phyloP scores from a whole-genome alignment of 1,140 invertebrate species.

The Heliconius hewitsoni region DNA sequence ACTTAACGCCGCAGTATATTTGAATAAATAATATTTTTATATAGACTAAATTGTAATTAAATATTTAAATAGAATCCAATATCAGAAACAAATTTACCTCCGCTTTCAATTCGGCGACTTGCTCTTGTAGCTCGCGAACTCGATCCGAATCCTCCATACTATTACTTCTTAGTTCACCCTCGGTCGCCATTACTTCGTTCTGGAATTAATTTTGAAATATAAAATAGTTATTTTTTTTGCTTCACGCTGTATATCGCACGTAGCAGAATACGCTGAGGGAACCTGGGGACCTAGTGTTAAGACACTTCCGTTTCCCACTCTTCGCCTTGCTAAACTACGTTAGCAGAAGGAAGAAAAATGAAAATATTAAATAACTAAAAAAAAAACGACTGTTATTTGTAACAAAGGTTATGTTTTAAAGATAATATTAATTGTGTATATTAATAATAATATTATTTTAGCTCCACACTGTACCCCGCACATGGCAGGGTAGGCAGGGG shows the following conservation, averaged over 20 bases:
- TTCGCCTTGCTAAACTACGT: not conserved
- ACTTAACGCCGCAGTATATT: too few species aligned
- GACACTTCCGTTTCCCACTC: not conserved
- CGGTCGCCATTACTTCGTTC: constrained; percentile 95
- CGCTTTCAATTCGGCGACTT: constrained; percentile 93
- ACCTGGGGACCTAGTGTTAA: not conserved
- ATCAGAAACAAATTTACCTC: constrained; percentile 85
- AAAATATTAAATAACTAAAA: too few species aligned
- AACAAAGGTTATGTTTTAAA: too few species aligned
- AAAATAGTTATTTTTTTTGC: not conserved
- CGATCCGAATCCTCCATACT: constrained; percentile 89
- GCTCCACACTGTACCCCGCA: too few species aligned
- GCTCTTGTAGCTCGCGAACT: constrained; percentile 93
- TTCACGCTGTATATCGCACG: not conserved
- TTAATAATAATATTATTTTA: too few species aligned
- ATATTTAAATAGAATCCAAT: not conserved
- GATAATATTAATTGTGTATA: too few species aligned
- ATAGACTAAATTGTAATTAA: not conserved
- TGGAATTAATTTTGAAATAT: constrained; percentile 62
- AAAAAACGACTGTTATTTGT: too few species aligned
- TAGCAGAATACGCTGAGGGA: not conserved
- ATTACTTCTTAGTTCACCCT: constrained; percentile 92
- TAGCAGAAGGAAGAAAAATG: too few species aligned
- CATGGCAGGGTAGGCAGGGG: too few species aligned
- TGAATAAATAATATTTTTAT: too few species aligned